Percentiles rank a stretch among this genome's conserved stretches.
Evolutionary conservation across 2,113 vertebrate genomes (phyloP).

Genomic region (Melospiza melodia): DNA sequence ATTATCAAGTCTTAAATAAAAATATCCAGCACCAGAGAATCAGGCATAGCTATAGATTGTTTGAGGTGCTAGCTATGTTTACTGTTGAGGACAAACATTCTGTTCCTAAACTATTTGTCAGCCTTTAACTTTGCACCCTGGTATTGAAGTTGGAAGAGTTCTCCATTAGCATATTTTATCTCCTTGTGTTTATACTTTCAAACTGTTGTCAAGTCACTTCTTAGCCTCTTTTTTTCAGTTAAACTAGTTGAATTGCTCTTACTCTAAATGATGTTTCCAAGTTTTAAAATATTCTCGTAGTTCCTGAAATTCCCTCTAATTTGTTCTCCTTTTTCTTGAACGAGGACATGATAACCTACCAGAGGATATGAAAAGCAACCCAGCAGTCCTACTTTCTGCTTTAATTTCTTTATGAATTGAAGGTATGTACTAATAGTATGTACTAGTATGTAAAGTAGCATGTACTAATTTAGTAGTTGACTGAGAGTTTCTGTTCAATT

Average conservation of each 20-base stretch:
- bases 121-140: not conserved
- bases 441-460: not conserved
- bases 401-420: not conserved
- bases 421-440: not conserved
- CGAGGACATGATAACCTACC: not conserved
- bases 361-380: not conserved
- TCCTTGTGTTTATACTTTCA: not conserved
- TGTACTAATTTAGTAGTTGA: not conserved
- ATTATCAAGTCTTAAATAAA: not conserved
- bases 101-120: not conserved
- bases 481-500: not conserved
- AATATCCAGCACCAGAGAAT: not conserved
- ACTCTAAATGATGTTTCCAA: not conserved
- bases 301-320: not conserved
- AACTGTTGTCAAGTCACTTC: not conserved
- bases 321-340: not conserved
- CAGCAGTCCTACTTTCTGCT: not conserved
- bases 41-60: not conserved
- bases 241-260: not conserved
- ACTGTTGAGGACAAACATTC: not conserved
- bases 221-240: not conserved
- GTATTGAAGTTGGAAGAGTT: not conserved
- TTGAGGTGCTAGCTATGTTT: not conserved
- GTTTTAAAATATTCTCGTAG: not conserved
- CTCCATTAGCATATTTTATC: not conserved